Evolutionary conservation across 1,140 invertebrate genomes (phyloP), one percentile per base, ranked within the genome.

Genomic region (Hirudo medicinalis): DNA sequence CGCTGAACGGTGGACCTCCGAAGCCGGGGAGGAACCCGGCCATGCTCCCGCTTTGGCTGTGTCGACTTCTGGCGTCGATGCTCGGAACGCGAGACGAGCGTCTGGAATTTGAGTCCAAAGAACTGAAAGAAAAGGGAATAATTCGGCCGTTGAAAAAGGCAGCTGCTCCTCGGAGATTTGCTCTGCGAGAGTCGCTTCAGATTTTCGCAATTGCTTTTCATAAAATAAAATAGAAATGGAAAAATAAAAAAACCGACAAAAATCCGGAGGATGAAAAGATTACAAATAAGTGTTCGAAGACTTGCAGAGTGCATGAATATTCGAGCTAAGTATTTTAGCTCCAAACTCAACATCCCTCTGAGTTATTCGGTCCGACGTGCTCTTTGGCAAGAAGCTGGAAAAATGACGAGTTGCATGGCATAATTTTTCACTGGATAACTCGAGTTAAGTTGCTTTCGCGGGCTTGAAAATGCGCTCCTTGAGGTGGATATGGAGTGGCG

Each of bases 21-120:
- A 49, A 49, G 43, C 43, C 22, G n/a, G 22, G 29, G 15, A 72
- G 71, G 71, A 29, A 27, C n/a, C 19, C 29, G 67, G 32, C 25
- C 29, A 69, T 53, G 25, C n/a, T 40, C n/a, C 57, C 67, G 67
- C 66, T 70, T 5, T 53, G 32, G 32, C 49, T 72, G 17, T 54
- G 72, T 25, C 72, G 72, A 15, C 71, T 36, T 20, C 72, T 29
- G 11, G 66, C 20, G 67, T 72, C 72, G 22, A 70, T 49, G 54
- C 72, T 72, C 20, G 63, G 29, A 43, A 66, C 72, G 20, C 72
- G 43, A 27, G 67, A 71, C 19, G 72, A 72, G 1, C 67, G 43
- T 71, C 72, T 32, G 9, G 72, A 72, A 11, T 20, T 54, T 25
- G 69, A 49, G 20, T 72, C 72, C 20, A 67, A 22, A 27, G 71